Conservation (phyloP, 2,113 vertebrate species). For the Urocynchramus pylzowi region DNA sequence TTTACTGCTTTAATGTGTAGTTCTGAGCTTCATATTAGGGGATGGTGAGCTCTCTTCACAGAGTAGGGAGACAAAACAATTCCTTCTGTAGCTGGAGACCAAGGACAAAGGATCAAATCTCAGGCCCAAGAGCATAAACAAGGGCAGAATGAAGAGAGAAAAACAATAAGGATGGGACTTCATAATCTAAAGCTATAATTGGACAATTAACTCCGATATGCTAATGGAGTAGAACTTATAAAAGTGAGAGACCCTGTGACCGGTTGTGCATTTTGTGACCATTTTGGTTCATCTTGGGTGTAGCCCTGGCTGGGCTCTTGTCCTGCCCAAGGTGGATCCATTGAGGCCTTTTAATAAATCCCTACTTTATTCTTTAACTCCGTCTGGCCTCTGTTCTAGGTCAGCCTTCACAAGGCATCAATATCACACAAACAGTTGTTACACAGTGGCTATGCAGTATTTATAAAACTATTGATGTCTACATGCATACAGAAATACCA, state of each 20-base stretch:
- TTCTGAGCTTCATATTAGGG: neutral
- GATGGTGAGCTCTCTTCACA: neutral
- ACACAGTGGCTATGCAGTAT: rapidly evolving
- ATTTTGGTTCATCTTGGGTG: neutral
- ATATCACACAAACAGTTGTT: neutral
- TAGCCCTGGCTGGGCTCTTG: neutral
- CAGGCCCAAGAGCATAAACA: neutral
- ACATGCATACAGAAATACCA: neutral
- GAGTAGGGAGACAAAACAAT: neutral
- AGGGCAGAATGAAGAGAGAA: neutral
- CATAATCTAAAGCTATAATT: neutral
- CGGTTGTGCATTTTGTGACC: rapidly evolving
- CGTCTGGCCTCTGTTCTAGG: neutral
- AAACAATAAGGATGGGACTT: neutral
- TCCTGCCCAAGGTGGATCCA: neutral
- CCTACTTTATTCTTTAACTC: neutral
- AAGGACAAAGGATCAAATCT: neutral
- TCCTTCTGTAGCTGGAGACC: neutral
- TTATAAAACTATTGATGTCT: neutral
- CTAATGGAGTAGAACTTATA: neutral
- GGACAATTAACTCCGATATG: neutral
- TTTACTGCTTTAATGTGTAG: neutral
- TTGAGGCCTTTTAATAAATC: neutral
- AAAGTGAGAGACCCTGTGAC: neutral
- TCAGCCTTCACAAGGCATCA: neutral